Evolutionary conservation across 2,797 vertebrate species (phyloP), one percentile per base, ranked within the genome.

Genomic region (Sebastes hubbsi): DNA sequence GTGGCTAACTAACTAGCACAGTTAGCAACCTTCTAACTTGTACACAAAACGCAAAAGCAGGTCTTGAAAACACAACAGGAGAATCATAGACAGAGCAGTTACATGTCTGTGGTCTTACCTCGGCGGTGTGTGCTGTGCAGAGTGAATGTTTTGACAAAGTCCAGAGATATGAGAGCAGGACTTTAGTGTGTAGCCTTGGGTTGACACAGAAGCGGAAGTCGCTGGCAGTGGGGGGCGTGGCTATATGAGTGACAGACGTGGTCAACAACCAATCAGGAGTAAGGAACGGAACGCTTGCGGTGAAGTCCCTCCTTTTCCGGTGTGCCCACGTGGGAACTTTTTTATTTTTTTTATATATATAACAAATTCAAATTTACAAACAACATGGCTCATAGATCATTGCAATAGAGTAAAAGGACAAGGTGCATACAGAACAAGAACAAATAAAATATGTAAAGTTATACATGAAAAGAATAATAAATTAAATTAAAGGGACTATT

Each of bases 181-280:
- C 74, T 86, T 78, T 69, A 65, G 66, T 77, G 60, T n/a, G 60
- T 18, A 83, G 85, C 69, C 75, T 79, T 13, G 67, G 79, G n/a
- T 81, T 92, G 90, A 94, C 93, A 94, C 94, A 93, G 92, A 92
- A 76, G 88, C 94, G 95, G 95, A 95, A 95, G 92, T 91, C 49
- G 70, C 84, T 81, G 42, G 79, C 70, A 30, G 2, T 22, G 46
- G 74, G 80, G 79, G 92, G 90, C 70, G 89, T 78, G 46, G 58
- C 32, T 62, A 49, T 7, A 63, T 5, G 5, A 22, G n/a, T 68
- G 72, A 90, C 8, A 1, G 83, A 63, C 87, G n/a, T 2, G n/a
- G 2, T 2, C 3, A 1, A 0, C 13, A 83, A 59, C 91, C 86
- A 94, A 92, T 91, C 71, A 76, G 20, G 2, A 34, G 55, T 20